phyloP scores from a whole-genome alignment of 2,888 invertebrate species.

The Dicycla oo region DNA sequence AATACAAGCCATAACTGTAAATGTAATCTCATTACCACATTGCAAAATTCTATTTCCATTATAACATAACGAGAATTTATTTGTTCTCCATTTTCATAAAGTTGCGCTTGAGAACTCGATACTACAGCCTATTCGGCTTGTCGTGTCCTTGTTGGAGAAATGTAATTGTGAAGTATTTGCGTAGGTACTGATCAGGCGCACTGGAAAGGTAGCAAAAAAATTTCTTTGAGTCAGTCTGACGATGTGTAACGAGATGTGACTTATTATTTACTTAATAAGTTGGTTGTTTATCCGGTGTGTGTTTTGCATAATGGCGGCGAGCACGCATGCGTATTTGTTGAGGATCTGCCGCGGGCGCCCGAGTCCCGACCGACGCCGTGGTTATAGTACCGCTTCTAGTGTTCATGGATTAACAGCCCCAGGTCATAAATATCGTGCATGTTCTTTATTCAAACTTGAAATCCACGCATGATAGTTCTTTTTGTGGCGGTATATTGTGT shows the following conservation, averaged over 20 bases:
- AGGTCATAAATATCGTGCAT: conserved; percentile 70
- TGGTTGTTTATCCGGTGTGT: conserved; percentile 80
- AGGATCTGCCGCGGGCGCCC: conserved; percentile 71
- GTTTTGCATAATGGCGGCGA: conserved; percentile 82
- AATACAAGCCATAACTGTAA: conserved; percentile 80
- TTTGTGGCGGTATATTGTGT: conserved; percentile 22
- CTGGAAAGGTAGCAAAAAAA: conserved; percentile 68
- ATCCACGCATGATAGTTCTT: conserved; percentile 11
- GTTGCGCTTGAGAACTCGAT: conserved; percentile 76
- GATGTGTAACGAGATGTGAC: conserved; percentile 76
- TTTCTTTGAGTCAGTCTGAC: conserved; percentile 65
- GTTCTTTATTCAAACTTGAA: conserved; percentile 63
- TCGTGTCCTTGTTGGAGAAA: conserved; percentile 73
- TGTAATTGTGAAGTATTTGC: conserved; percentile 80
- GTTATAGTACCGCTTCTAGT: conserved; percentile 71
- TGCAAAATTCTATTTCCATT: conserved; percentile 83
- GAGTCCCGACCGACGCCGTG: conserved; percentile 46
- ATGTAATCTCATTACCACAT: conserved; percentile 82
- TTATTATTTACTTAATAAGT: conserved; percentile 80
- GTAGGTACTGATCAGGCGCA: conserved; percentile 65
- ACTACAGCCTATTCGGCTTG: conserved; percentile 74
- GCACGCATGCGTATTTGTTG: conserved; percentile 75
- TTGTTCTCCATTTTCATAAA: conserved; percentile 85
- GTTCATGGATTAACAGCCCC: conserved; percentile 70
- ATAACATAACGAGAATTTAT: conserved; percentile 86